phyloP scores from a whole-genome alignment of 2,888 invertebrate species.

The Ctenicera cuprea region DNA sequence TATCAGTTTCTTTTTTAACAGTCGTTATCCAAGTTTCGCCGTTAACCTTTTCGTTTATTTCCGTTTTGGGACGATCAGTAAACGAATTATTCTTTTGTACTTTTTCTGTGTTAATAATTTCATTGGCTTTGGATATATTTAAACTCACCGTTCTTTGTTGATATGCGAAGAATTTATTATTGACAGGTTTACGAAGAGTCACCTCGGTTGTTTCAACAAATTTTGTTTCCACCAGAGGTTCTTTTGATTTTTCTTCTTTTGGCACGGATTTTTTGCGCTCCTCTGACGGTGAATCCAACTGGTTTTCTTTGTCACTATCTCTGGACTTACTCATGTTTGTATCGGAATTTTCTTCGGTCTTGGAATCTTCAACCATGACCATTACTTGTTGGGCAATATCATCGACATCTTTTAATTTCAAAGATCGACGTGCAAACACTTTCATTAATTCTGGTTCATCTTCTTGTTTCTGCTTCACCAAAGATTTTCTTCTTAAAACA shows the following conservation, averaged over 20 bases:
- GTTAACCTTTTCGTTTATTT: conserved; percentile 56
- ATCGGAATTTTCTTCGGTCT: conserved; percentile 68
- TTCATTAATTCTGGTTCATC: conserved; percentile 88
- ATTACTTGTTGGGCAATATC: conserved; percentile 77
- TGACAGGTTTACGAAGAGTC: conserved; percentile 64
- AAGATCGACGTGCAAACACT: conserved; percentile 87
- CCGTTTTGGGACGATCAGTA: conserved; percentile 66
- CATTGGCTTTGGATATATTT: conserved; percentile 61
- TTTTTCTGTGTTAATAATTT: conserved; percentile 61
- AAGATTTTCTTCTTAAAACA: conserved; percentile 76
- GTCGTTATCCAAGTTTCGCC: conserved; percentile 61
- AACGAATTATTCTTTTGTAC: conserved; percentile 66
- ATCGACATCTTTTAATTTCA: conserved; percentile 85
- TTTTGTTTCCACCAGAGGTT: conserved; percentile 62
- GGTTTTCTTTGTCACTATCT: conserved; percentile 86
- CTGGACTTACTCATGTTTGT: conserved; percentile 74
- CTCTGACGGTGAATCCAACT: conserved; percentile 73
- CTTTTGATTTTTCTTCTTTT: conserved; percentile 55
- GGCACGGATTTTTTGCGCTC: conserved; percentile 64
- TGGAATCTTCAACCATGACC: conserved; percentile 70
- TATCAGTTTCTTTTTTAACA: conserved; percentile 62
- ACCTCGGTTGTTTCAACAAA: conserved; percentile 63
- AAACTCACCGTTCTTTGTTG: conserved; percentile 66
- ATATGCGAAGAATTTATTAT: conserved; percentile 63
- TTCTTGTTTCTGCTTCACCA: conserved; percentile 74